Evolutionary conservation across 92 coral and sea anemone species (phyloP).

Genomic region (Scolanthus callimorphus): DNA sequence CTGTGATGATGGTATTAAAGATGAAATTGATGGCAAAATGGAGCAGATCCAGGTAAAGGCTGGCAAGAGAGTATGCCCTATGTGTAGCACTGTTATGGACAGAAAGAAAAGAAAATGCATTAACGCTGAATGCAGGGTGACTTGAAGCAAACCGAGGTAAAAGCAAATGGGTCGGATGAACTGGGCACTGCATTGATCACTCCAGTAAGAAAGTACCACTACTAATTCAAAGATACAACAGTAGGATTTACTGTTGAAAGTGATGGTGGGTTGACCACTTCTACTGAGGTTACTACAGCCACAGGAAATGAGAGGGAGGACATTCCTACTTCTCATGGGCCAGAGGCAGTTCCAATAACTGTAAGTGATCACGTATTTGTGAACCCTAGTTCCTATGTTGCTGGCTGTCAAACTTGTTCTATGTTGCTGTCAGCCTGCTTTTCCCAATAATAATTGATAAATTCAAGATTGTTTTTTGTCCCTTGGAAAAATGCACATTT

Average conservation of each 20-base stretch:
- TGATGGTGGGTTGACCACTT: no score
- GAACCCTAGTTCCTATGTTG: conserved; percentile 14
- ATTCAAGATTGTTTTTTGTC: no score
- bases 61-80: not conserved
- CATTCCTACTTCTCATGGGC: conserved; percentile 6
- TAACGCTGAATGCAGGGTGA: conserved; percentile 27
- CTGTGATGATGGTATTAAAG: not conserved
- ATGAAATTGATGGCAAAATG: not conserved
- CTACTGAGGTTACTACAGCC: no score
- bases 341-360: conserved; percentile 4
- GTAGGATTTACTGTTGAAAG: no score
- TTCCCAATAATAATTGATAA: conserved; percentile 25
- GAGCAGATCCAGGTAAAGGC: not conserved
- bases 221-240: no score
- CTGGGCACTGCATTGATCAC: conserved; percentile 33
- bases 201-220: conserved; percentile 13
- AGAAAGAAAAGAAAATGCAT: conserved; percentile 11
- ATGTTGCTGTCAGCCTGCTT: conserved; percentile 2
- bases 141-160: conserved; percentile 18
- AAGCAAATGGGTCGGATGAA: conserved; percentile 13
- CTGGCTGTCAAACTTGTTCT: conserved; percentile 18
- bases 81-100: not conserved
- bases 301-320: not conserved
- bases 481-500: no score
- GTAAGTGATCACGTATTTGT: conserved; percentile 24